Base-by-base conservation (phyloP, 2,113 vertebrate genomes). In the Ranitomeya imitator region DNA sequence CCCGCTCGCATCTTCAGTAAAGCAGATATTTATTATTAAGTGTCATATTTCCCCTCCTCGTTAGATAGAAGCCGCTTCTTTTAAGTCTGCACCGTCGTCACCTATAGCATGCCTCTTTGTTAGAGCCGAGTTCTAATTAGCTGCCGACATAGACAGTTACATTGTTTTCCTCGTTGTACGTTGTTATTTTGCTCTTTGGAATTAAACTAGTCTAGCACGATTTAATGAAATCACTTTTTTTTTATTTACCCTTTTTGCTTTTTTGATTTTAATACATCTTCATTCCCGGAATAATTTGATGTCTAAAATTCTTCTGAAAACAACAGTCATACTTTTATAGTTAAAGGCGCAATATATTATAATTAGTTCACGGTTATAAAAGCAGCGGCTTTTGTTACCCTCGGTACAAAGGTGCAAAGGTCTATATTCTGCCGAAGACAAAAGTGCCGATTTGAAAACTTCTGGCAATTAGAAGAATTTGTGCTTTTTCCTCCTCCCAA, bases 261-360 rank as follows among this genome's bases (percentile, higher is more conserved):
- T 78, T 21, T 16, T 57, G 71, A 51, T 77, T 86, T 77, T 86
- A 78, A 78, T 86, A 74, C n/a, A 19, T 77, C 85, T 61, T 19
- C 55, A 61, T 85, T 51, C 14, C 51, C 14, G 9, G n/a, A 86
- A 86, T 86, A 51, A 65, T 86, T 77, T 86, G 73, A 63, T 86
- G 85, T 86, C 78, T 77, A n/a, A 86, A 63, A 86, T 37, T 77
- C 3, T 45, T 77, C 61, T 78, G 60, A 86, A 86, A 63, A 78
- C 85, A 86, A 86, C 78, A 65, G 74, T n/a, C 51, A 21, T 52
- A 63, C 73, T 63, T 78, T 86, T 61, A 78, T 65, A 52, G 55
- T 12, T 52, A 45, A 54, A 0, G 45, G 18, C n/a, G 14, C 19
- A 31, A 78, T 77, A 78, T 45, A 52, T 78, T 77, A 78, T 86